Evolutionary conservation across 2,888 invertebrate genomes (phyloP).

Genomic region (Diarsia brunnea): DNA sequence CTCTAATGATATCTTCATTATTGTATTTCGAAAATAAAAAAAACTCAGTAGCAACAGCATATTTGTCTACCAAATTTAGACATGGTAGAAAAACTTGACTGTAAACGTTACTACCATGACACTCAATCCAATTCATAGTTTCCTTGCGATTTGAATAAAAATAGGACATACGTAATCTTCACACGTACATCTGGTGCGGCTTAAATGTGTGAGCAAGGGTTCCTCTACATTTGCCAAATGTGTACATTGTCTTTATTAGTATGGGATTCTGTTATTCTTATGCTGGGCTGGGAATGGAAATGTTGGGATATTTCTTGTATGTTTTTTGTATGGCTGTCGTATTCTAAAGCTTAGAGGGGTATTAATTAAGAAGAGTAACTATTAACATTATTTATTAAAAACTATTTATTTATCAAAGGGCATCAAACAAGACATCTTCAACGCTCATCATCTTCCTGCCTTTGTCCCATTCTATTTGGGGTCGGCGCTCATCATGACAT

Average conservation of each 20-base stretch:
- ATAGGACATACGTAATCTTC: constrained; percentile 66
- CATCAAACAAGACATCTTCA: too few species aligned
- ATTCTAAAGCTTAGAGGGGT: background rate
- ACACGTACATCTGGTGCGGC: constrained; percentile 61
- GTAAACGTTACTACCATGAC: constrained; percentile 47
- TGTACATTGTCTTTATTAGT: constrained; percentile 50
- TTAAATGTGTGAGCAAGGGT: constrained; percentile 60
- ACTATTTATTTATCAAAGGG: too few species aligned
- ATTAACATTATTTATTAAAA: too few species aligned
- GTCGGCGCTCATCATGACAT: too few species aligned
- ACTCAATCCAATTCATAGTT: constrained; percentile 68
- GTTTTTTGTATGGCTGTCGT: background rate
- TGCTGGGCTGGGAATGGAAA: constrained; percentile 13
- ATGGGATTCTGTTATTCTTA: constrained; percentile 37
- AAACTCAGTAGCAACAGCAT: background rate
- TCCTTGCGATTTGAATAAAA: constrained; percentile 70
- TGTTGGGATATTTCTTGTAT: background rate
- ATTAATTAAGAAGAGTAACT: too few species aligned
- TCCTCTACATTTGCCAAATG: constrained; percentile 45
- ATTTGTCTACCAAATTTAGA: background rate
- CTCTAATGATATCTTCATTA: too few species aligned
- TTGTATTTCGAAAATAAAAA: background rate
- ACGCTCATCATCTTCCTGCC: too few species aligned
- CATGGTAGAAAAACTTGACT: constrained; percentile 3
- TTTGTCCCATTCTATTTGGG: too few species aligned